Conservation (phyloP, 2,113 vertebrate genomes). For the Toxotes chatareus region DNA sequence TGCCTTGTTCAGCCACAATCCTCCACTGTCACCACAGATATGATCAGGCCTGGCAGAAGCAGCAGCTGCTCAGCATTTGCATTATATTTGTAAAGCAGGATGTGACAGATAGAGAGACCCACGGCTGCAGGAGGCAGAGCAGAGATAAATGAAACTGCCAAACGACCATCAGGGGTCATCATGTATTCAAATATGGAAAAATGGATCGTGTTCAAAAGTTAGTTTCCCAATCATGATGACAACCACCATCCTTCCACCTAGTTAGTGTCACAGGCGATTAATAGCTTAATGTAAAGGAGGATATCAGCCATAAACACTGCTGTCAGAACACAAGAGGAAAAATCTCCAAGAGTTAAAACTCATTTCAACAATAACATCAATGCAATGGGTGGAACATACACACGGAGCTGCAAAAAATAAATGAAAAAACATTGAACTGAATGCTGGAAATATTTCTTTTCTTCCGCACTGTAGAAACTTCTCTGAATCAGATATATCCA, state of each 20-base stretch:
- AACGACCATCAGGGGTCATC: not conserved
- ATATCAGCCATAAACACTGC: not conserved
- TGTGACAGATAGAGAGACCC: not conserved
- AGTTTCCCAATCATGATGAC: no score
- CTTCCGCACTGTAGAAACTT: not conserved
- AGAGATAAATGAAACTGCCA: not conserved
- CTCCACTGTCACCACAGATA: not conserved
- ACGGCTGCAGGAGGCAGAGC: not conserved
- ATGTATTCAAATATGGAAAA: not conserved
- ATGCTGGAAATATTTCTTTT: not conserved
- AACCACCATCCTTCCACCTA: not conserved
- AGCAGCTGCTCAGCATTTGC: conserved; percentile 46
- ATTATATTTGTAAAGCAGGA: conserved; percentile 56
- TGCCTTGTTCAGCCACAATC: not conserved
- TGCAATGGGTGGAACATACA: not conserved
- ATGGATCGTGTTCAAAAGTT: not conserved
- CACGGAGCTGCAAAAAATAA: not conserved
- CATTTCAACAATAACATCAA: not conserved
- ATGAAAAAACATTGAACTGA: not conserved
- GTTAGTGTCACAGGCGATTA: not conserved
- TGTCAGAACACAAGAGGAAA: not conserved
- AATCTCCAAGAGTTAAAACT: not conserved
- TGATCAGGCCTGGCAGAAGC: not conserved
- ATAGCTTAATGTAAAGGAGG: no score
- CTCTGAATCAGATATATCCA: not conserved